These are phyloP conservation scores for Catalaphyllia jardinei DNA, from an alignment of 64 coral and sea anemone species.

Conservation along the genomic window DNA sequence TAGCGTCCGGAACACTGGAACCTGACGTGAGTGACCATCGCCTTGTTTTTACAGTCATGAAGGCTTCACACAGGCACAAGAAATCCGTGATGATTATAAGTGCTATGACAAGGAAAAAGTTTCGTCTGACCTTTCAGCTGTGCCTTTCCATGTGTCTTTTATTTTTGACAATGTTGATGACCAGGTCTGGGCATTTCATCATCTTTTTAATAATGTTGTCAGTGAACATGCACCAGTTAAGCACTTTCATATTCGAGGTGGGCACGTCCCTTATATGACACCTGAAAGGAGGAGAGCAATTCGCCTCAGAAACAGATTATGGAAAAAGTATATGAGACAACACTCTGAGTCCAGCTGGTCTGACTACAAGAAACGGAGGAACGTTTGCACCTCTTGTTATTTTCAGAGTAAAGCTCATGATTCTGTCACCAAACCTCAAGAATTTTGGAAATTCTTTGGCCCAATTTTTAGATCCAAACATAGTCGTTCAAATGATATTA, in stretches of 20 bases:
- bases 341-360: neutral
- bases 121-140: neutral
- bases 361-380: constrained; percentile 2
- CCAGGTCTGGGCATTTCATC: neutral
- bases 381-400: constrained; percentile 1
- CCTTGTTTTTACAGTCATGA: constrained; percentile 48
- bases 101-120: neutral
- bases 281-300: neutral
- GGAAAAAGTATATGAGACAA: neutral
- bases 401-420: neutral
- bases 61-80: neutral
- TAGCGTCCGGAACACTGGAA: constrained; percentile 40
- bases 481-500: neutral
- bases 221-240: neutral
- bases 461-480: neutral
- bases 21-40: constrained; percentile 45
- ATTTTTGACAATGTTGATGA: neutral
- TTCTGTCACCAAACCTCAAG: neutral
- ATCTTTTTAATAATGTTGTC: neutral
- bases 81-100: neutral
- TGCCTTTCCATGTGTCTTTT: neutral
- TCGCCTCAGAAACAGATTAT: neutral
- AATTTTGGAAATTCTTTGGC: constrained; percentile 1
- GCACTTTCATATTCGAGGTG: constrained; percentile 2
- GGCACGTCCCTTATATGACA: neutral